These are phyloP conservation scores for Athalia rosae DNA, from an alignment of 2,888 invertebrate genomes.

Conservation along the genomic window DNA sequence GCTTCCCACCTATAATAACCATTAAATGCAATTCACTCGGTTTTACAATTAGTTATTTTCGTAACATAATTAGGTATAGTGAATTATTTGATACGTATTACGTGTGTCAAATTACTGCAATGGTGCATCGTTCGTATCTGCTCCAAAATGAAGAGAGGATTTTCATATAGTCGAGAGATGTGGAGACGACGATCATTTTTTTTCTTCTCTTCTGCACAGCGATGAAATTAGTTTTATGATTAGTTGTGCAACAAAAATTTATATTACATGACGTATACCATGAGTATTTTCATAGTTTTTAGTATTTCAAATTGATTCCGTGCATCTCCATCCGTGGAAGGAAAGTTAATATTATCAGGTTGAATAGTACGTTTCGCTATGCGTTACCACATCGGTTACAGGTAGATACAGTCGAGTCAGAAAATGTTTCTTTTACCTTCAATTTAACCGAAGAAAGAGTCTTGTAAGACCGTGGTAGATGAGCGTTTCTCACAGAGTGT, in stretches of 20 bases:
- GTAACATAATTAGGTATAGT: too few species aligned
- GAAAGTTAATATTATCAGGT: slow-evolving; percentile 42
- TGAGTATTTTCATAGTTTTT: not conserved
- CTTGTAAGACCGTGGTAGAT: not conserved
- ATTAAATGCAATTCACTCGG: slow-evolving; percentile 6
- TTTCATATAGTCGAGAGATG: too few species aligned
- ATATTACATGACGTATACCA: not conserved
- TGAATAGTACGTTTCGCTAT: slow-evolving; percentile 38
- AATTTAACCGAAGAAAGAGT: slow-evolving; percentile 2
- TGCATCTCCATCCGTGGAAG: slow-evolving; percentile 32
- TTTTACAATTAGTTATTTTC: slow-evolving; percentile 10
- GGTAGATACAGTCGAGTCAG: slow-evolving; percentile 33
- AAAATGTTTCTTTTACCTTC: not conserved
- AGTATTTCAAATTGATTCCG: slow-evolving; percentile 25
- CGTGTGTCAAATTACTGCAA: too few species aligned
- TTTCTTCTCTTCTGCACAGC: too few species aligned
- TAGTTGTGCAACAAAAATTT: too few species aligned
- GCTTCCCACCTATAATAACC: not conserved
- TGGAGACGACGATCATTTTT: too few species aligned
- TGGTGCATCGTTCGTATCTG: too few species aligned
- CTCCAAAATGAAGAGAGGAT: too few species aligned
- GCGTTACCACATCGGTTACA: slow-evolving; percentile 40
- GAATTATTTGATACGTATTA: too few species aligned
- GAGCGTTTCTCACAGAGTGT: not conserved
- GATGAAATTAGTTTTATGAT: too few species aligned